Evolutionary conservation across 2,113 vertebrate genomes (phyloP), one percentile per base, ranked within the genome.

Genomic region (Equus quagga): DNA sequence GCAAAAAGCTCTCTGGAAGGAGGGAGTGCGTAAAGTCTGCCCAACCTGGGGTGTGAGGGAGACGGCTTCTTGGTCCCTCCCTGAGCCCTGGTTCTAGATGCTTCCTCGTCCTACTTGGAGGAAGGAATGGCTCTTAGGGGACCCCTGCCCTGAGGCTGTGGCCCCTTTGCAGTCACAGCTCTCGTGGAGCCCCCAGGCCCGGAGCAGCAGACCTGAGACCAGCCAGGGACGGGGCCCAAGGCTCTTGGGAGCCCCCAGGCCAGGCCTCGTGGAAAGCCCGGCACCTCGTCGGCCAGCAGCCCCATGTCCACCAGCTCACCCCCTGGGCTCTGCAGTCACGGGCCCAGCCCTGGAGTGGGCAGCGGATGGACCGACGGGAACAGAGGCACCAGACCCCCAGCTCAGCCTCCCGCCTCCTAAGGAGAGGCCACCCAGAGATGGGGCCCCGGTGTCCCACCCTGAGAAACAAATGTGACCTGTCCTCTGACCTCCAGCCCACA

Each of bases 401-500:
- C 75, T 83, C 19, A 64, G 86, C 60, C 33, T 96, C 78, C 49
- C 75, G n/a, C 78, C 82, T 72, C 96, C 79, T 95, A 92, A 96
- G 75, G 46, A 56, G 94, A 76, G 1, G 69, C 79, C 94, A 83
- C 93, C 83, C 31, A 26, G 46, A 70, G 5, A 26, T 1, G 3
- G 15, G 6, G 7, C 12, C 36, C 69, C 5, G 28, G 94, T 70
- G 89, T 94, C 60, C 70, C 58, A 56, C 72, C n/a, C 72, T 1
- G 88, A 87, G 94, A 95, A 89, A 84, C 96, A 97, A 96, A 92
- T 96, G 97, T 14, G 83, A 2, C 31, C 62, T 54, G 65, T 0
- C 89, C 96, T 88, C 96, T 58, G 67, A 0, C 87, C 96, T 82
- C 96, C 24, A 21, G 44, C 24, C 84, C 49, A 28, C 56, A 70